These are phyloP conservation scores for Enteromius fasciolatus DNA, from an alignment of 2,797 vertebrate genomes.

Conservation along the genomic window DNA sequence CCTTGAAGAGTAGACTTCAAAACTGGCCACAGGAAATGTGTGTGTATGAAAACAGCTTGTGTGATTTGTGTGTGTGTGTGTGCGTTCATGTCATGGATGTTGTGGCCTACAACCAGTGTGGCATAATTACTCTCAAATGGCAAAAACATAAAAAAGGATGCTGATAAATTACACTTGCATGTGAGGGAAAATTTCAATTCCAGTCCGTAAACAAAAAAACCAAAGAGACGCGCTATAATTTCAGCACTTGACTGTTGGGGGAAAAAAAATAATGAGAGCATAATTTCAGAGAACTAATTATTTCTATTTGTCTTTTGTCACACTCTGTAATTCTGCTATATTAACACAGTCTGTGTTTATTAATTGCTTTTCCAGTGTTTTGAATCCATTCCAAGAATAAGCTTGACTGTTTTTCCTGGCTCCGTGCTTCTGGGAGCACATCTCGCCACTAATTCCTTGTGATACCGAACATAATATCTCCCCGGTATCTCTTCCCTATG, in stretches of 20 bases:
- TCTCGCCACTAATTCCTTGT: conserved; percentile 89
- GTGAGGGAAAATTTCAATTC: conserved; percentile 64
- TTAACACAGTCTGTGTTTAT: conserved; percentile 99
- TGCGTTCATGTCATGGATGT: conserved; percentile 76
- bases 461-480: conserved; percentile 72
- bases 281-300: conserved; percentile 99
- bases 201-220: conserved; percentile 63
- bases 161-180: conserved; percentile 78
- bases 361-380: conserved; percentile 99
- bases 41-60: conserved; percentile 57
- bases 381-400: conserved; percentile 98
- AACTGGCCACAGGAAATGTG: conserved; percentile 40
- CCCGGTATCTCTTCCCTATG: conserved; percentile 84
- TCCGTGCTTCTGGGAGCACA: conserved; percentile 86
- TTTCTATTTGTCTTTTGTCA: conserved; percentile 99
- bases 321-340: conserved; percentile 99
- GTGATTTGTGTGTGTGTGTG: conserved; percentile 68
- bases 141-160: conserved; percentile 74
- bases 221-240: conserved; percentile 61
- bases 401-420: conserved; percentile 90
- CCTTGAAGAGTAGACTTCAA: conserved; percentile 62
- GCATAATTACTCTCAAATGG: conserved; percentile 82
- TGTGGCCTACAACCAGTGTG: conserved; percentile 70
- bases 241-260: conserved; percentile 83
- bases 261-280: conserved; percentile 94